Percentiles rank a stretch among this genome's conserved stretches.
These are phyloP conservation scores for Ditylenchus dipsaci DNA, from an alignment of 1,140 invertebrate genomes.

Conservation along the genomic window DNA sequence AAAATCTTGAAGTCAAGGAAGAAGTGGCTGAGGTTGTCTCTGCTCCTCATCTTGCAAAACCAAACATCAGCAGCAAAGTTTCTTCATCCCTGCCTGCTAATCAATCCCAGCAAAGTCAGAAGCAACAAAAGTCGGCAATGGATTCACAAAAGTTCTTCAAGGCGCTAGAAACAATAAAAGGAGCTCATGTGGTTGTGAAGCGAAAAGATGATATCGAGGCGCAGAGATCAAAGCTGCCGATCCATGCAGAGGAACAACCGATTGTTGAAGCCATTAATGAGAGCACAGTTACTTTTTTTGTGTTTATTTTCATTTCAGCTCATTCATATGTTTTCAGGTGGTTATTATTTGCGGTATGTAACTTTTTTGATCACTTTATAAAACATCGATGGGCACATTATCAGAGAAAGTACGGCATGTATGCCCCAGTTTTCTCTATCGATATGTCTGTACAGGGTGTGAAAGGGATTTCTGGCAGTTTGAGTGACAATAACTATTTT, in stretches of 20 bases:
- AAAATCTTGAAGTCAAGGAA: slow-evolving; percentile 1
- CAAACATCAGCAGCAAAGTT: not conserved
- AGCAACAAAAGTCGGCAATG: not conserved
- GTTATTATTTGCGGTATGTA: too few species aligned
- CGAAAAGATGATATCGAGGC: slow-evolving; percentile 39
- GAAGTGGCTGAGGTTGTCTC: not conserved
- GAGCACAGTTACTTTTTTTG: slow-evolving; percentile 61
- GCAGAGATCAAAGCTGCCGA: slow-evolving; percentile 72
- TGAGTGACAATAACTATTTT: too few species aligned
- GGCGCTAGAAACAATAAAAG: slow-evolving; percentile 40
- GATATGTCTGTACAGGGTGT: too few species aligned
- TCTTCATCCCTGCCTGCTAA: not conserved
- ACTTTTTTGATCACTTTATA: too few species aligned
- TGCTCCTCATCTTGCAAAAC: not conserved
- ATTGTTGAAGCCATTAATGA: slow-evolving; percentile 93
- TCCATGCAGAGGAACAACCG: slow-evolving; percentile 85
- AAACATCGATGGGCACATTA: too few species aligned
- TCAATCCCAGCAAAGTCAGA: not conserved
- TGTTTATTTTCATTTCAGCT: not conserved
- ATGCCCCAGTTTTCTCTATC: too few species aligned
- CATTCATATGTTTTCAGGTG: not conserved
- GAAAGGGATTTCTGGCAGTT: too few species aligned
- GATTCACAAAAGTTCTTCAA: slow-evolving; percentile 12
- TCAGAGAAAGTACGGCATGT: too few species aligned
- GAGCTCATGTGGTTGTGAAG: slow-evolving; percentile 34